These are phyloP conservation scores for Poeciliopsis infans DNA, from an alignment of 2,797 vertebrate genomes.

Conservation along the genomic window DNA sequence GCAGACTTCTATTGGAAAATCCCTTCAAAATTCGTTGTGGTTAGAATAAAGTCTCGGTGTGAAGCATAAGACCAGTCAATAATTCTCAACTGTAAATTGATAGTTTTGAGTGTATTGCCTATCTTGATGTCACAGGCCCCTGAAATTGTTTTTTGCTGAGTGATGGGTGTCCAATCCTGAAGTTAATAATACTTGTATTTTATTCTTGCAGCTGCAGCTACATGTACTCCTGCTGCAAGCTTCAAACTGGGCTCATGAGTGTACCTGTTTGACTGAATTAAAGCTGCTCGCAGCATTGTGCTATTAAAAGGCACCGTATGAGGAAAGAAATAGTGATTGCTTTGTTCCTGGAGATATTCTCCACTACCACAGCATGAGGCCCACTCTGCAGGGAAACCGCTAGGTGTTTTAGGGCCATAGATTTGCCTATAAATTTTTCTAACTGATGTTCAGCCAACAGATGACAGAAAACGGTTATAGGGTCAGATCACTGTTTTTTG, in stretches of 20 bases:
- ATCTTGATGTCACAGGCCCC: slow-evolving; percentile 42
- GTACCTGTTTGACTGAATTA: slow-evolving; percentile 68
- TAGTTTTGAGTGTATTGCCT: slow-evolving; percentile 54
- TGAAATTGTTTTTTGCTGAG: slow-evolving; percentile 61
- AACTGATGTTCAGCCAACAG: slow-evolving; percentile 51
- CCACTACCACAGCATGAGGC: slow-evolving; percentile 43
- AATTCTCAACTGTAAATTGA: slow-evolving; percentile 68
- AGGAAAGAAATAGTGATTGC: slow-evolving; percentile 66
- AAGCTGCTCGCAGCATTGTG: slow-evolving; percentile 27
- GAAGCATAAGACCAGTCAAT: slow-evolving; percentile 58
- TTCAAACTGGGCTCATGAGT: slow-evolving; percentile 42
- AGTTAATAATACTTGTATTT: slow-evolving; percentile 65
- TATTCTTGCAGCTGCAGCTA: slow-evolving; percentile 47
- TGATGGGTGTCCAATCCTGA: slow-evolving; percentile 54
- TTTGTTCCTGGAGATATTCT: slow-evolving; percentile 54
- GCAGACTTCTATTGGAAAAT: slow-evolving; percentile 70
- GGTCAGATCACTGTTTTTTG: slow-evolving; percentile 65
- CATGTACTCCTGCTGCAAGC: slow-evolving; percentile 37
- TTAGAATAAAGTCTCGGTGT: slow-evolving; percentile 67
- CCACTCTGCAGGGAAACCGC: slow-evolving; percentile 50
- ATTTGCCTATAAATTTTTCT: slow-evolving; percentile 57
- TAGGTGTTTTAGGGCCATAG: slow-evolving; percentile 55
- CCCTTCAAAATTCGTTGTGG: slow-evolving; percentile 63
- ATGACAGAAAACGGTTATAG: slow-evolving; percentile 51
- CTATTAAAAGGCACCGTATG: slow-evolving; percentile 52